Conservation (phyloP, 2,113 vertebrate species). For the Crotalus tigris region DNA sequence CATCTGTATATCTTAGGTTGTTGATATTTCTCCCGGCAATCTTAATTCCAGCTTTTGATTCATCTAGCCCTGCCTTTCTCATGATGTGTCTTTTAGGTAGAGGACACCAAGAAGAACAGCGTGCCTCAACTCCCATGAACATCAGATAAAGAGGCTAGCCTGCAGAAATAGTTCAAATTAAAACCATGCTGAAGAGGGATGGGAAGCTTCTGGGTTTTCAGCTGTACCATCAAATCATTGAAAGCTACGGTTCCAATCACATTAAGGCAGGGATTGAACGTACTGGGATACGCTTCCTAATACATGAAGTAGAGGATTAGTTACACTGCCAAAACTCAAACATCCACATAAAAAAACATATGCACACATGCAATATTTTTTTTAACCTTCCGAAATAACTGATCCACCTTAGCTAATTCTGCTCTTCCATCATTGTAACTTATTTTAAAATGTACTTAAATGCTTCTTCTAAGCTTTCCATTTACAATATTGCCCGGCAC, state of each 20-base stretch:
- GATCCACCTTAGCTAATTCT: rapidly evolving
- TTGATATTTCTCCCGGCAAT: too few species aligned
- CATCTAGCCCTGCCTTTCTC: too few species aligned
- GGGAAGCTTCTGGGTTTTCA: background rate
- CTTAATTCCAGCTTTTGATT: too few species aligned
- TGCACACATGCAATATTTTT: background rate
- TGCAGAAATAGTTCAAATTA: background rate
- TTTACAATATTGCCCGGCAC: background rate
- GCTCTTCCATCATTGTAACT: background rate
- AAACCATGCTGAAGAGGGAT: too few species aligned
- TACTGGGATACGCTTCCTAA: background rate
- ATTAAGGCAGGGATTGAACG: background rate
- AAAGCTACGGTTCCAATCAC: background rate
- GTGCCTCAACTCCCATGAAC: background rate
- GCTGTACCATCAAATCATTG: background rate
- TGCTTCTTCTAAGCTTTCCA: background rate
- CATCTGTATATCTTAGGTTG: too few species aligned
- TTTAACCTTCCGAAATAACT: background rate
- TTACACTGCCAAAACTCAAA: background rate
- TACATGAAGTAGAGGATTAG: background rate
- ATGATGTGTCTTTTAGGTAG: background rate
- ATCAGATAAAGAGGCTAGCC: background rate
- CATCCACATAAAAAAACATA: background rate
- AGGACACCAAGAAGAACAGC: background rate
- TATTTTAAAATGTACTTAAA: conserved; percentile 2